Evolutionary conservation across 1,140 invertebrate genomes (phyloP).

Genomic region (Euglossa dilemma): DNA sequence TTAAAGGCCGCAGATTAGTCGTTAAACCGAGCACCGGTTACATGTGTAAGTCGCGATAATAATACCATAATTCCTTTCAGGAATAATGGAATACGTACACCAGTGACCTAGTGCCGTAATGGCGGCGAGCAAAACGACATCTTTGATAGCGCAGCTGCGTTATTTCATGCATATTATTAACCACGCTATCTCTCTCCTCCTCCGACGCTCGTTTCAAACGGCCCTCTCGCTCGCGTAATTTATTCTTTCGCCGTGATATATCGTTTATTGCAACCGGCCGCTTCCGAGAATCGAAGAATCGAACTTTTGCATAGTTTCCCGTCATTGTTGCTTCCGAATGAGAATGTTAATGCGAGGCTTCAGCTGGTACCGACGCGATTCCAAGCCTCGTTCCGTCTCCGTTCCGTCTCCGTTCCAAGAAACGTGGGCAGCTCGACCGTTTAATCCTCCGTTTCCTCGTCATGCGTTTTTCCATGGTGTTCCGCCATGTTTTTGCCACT

Average conservation of each 20-base stretch:
- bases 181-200: background rate
- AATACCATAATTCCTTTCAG: slow-evolving; percentile 35
- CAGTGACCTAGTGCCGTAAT: slow-evolving; percentile 36
- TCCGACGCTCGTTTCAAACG: background rate
- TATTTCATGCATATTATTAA: slow-evolving; percentile 31
- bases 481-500: background rate
- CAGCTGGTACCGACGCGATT: background rate
- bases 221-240: background rate
- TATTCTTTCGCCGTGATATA: slow-evolving; percentile 1
- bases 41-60: slow-evolving; percentile 44
- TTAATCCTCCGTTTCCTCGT: background rate
- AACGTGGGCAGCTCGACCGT: background rate
- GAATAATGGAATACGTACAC: slow-evolving; percentile 47
- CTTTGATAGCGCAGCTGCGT: slow-evolving; percentile 26
- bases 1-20: slow-evolving; percentile 49
- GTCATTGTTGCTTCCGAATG: background rate
- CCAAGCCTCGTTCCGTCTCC: background rate
- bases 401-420: background rate
- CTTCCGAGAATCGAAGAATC: slow-evolving; percentile 29
- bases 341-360: background rate
- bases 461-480: background rate
- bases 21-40: slow-evolving; percentile 29
- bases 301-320: slow-evolving; percentile 21
- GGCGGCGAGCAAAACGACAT: slow-evolving; percentile 25
- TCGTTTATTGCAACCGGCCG: background rate